Evolutionary conservation across 2,113 vertebrate genomes (phyloP).

Genomic region (Sciurus niger): DNA sequence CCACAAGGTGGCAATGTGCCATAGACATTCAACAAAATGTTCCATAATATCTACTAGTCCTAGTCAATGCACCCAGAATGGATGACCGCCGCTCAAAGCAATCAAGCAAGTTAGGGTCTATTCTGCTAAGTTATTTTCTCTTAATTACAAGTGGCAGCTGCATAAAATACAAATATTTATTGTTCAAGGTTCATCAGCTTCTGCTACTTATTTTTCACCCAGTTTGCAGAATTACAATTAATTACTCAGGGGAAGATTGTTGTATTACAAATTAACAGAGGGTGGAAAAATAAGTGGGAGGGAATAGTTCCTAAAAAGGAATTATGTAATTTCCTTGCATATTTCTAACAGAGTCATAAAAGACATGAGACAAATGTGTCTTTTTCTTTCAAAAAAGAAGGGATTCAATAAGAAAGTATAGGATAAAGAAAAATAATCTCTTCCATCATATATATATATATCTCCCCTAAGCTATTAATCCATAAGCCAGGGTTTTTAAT

Average conservation of each 20-base stretch:
- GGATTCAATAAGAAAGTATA: neutral
- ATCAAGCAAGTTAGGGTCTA: neutral
- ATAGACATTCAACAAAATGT: conserved; percentile 60
- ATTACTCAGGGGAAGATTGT: conserved; percentile 61
- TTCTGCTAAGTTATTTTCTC: conserved; percentile 70
- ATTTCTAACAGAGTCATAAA: conserved; percentile 41
- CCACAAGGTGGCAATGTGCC: conserved; percentile 84
- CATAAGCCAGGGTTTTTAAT: conserved; percentile 28
- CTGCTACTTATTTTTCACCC: conserved; percentile 65
- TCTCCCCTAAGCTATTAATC: neutral
- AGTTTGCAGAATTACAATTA: conserved; percentile 61
- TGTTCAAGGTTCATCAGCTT: conserved; percentile 69
- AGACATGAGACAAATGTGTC: neutral
- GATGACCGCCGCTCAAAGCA: neutral
- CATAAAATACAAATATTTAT: conserved; percentile 73
- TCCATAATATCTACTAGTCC: neutral
- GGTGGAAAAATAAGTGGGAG: neutral
- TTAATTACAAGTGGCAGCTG: conserved; percentile 70
- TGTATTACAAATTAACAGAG: conserved; percentile 70
- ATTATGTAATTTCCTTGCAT: conserved; percentile 8
- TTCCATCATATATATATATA: neutral
- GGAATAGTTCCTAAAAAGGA: conserved; percentile 57
- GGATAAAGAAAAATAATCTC: neutral
- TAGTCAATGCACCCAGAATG: neutral
- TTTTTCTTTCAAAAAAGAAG: neutral